Base-by-base conservation (phyloP, 37 sponge, comb jelly and placozoan genomes). In the Oopsacas minuta region DNA sequence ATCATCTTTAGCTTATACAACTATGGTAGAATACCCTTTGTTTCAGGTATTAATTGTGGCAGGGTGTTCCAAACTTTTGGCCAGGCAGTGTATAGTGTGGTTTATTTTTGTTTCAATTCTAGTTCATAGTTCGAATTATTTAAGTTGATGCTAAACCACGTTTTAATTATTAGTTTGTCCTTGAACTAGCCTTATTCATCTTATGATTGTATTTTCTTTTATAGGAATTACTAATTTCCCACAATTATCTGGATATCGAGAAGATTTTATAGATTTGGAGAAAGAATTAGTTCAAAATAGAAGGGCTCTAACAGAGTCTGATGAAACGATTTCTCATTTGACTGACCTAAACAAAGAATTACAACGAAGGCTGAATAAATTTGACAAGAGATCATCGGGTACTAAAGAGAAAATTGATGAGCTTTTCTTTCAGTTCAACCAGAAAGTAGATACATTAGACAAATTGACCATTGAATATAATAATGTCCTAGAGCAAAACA, bases 341-440 rank as follows among this genome's bases (percentile, higher is more conserved):
- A 61, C 75, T 20, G 22, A 61, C 75, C 75, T 32, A n/a, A 61
- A 61, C 30, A 61, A 61, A n/a, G 75, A 61, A 61, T n/a, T 61
- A n/a, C 75, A 61, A 25, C 22, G 30, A n/a, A 61, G 28, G 75
- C 30, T 61, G 7, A 32, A 25, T 61, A 61, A 61, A 12, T n/a
- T 61, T 34, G 75, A 61, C 22, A 61, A 12, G 30, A 61, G 28
- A 61, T 61, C 30, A 3, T 20, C 7, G 22, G 75, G 30, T 7
- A 12, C 5, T 61, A 61, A 61, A 61, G 30, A 61, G 7, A 61
- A 61, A 12, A 32, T 61, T 20, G 75, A 61, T 3, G 75, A 61
- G 28, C 7, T 61, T 5, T 20, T 34, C 7, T 20, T 34, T 61
- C 22, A 25, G 28, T n/a, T 61, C 3, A 3, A 61, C 22, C 17